Evolutionary conservation across 35 echinoderm and acorn worm species (phyloP).

Genomic region (Apostichopus parvimensis): DNA sequence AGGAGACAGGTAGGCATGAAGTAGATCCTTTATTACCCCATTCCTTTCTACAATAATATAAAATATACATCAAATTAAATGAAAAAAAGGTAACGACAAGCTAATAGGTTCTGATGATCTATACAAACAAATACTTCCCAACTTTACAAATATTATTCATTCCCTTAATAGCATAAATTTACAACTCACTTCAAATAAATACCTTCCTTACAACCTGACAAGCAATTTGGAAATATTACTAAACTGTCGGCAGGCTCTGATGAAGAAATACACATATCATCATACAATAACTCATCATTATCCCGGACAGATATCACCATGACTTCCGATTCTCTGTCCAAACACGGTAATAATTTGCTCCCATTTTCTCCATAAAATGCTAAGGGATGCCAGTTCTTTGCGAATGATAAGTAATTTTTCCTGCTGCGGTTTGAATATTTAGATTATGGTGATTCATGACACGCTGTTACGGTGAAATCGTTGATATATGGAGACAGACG

Average conservation of each 20-base stretch:
- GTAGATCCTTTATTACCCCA: too few relatives aligned
- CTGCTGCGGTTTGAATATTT: background rate
- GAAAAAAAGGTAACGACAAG: too few relatives aligned
- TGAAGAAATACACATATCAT: background rate
- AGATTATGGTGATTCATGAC: background rate
- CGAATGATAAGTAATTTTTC: background rate
- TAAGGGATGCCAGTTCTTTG: background rate
- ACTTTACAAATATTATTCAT: background rate
- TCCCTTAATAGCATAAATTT: background rate
- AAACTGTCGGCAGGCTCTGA: background rate
- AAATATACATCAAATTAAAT: too few relatives aligned
- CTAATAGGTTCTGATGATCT: too few relatives aligned
- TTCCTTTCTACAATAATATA: too few relatives aligned
- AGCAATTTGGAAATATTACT: background rate
- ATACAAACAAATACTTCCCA: too few relatives aligned
- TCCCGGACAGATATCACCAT: background rate
- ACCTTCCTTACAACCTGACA: background rate
- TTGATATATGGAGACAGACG: background rate
- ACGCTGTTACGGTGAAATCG: background rate
- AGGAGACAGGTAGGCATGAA: too few relatives aligned
- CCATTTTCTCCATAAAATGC: conserved; percentile 3
- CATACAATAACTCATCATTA: background rate
- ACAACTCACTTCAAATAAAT: background rate
- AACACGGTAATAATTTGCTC: conserved; percentile 14
- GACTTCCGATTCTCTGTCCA: background rate